Percentiles rank a stretch among this genome's conserved stretches.
phyloP scores from a whole-genome alignment of 1,140 invertebrate genomes.

The Drosophila murphyi region DNA sequence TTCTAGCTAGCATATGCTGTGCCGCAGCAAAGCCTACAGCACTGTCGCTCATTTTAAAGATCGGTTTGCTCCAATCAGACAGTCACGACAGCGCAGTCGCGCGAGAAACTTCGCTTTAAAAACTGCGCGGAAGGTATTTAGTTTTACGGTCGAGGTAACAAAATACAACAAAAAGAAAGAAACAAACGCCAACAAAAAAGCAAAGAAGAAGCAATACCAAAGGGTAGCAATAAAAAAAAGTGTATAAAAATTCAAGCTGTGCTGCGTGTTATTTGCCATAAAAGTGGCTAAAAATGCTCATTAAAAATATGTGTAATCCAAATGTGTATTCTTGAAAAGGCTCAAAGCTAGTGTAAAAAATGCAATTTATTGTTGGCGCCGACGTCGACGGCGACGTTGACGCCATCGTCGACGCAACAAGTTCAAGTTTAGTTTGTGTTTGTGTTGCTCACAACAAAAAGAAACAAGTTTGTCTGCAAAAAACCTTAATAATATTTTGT shows the following conservation, averaged over 20 bases:
- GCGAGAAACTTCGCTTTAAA: slow-evolving; percentile 49
- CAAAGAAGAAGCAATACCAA: slow-evolving; percentile 42
- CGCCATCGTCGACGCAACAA: slow-evolving; percentile 50
- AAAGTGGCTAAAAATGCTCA: slow-evolving; percentile 36
- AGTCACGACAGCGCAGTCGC: slow-evolving; percentile 63
- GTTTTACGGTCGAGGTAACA: slow-evolving; percentile 37
- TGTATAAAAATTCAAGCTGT: slow-evolving; percentile 20
- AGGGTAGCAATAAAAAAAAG: slow-evolving; percentile 43
- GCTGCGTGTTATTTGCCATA: slow-evolving; percentile 11
- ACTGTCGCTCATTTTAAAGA: slow-evolving; percentile 27
- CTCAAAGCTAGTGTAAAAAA: slow-evolving; percentile 37
- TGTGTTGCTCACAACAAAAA: slow-evolving; percentile 29
- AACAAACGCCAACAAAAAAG: slow-evolving; percentile 16
- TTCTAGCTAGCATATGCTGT: background rate
- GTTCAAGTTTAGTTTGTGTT: slow-evolving; percentile 61
- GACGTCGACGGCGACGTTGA: slow-evolving; percentile 14
- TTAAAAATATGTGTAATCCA: slow-evolving; percentile 42
- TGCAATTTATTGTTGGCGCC: slow-evolving; percentile 33
- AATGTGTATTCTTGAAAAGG: slow-evolving; percentile 14
- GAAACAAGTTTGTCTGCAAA: slow-evolving; percentile 42
- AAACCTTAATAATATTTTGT: slow-evolving; percentile 21
- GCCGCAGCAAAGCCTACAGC: background rate
- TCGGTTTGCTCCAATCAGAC: slow-evolving; percentile 47
- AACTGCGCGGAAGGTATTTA: slow-evolving; percentile 45
- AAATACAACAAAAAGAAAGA: slow-evolving; percentile 14